Conservation (phyloP, 2,113 vertebrate genomes). For the Corythoichthys intestinalis region DNA sequence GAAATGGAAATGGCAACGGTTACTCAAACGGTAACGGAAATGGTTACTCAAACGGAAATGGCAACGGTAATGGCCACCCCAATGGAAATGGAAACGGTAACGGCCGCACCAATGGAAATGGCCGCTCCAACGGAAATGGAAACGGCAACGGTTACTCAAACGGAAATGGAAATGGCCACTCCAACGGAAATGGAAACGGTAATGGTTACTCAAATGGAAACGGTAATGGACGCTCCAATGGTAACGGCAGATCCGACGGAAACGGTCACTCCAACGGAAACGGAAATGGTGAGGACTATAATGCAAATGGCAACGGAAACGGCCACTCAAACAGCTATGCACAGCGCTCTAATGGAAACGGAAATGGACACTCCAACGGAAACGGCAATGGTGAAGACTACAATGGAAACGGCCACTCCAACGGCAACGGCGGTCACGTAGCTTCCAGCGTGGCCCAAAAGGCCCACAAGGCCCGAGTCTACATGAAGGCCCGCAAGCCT, state of each 20-base stretch:
- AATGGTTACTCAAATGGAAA: slow-evolving; percentile 1
- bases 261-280: background rate
- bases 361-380: slow-evolving; percentile 9
- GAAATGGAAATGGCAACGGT: background rate
- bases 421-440: slow-evolving; percentile 10
- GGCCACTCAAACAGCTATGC: background rate
- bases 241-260: background rate
- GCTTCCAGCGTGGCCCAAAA: slow-evolving; percentile 50
- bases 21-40: background rate
- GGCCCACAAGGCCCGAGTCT: slow-evolving; percentile 47
- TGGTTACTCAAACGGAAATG: background rate
- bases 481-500: slow-evolving; percentile 39
- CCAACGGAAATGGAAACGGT: background rate
- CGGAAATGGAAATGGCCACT: background rate
- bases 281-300: background rate
- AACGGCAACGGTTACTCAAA: background rate
- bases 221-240: slow-evolving; percentile 3
- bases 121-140: background rate
- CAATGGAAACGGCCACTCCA: slow-evolving; percentile 38
- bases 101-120: background rate
- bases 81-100: background rate
- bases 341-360: too few relatives aligned
- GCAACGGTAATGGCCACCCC: background rate
- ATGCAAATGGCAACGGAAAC: background rate
- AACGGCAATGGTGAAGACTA: slow-evolving; percentile 38